phyloP scores from a whole-genome alignment of 2,113 vertebrate species.

The Leptobrachium leishanense region DNA sequence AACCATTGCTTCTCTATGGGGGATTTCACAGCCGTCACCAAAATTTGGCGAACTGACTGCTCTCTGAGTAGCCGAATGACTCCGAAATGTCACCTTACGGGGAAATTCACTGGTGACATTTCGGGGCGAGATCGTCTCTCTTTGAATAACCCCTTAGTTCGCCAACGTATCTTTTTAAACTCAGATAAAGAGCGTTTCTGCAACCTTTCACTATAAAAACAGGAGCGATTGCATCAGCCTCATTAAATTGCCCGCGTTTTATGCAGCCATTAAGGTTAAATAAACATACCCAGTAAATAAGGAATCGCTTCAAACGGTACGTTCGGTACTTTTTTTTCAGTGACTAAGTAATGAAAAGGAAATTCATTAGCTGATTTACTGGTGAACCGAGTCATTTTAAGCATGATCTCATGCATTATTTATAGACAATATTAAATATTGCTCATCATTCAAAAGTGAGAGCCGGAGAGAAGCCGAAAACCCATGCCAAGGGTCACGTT shows the following conservation, averaged over 20 bases:
- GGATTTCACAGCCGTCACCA: no score
- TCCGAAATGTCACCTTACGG: no score
- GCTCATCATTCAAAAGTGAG: background rate
- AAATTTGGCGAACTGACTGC: no score
- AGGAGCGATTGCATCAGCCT: background rate
- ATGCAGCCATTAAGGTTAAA: slow-evolving; percentile 2
- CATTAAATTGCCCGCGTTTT: background rate
- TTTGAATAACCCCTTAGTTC: no score
- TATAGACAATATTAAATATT: background rate
- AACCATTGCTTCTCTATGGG: no score
- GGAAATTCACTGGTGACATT: no score
- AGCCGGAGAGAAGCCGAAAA: background rate
- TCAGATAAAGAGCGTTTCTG: background rate
- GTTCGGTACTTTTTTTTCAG: background rate
- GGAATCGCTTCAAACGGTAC: background rate
- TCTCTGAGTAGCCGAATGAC: no score
- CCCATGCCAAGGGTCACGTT: background rate
- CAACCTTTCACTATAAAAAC: background rate
- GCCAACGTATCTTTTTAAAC: background rate
- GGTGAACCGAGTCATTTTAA: background rate
- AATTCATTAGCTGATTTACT: slow-evolving; percentile 8
- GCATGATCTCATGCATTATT: slow-evolving; percentile 2
- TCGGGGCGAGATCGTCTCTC: no score
- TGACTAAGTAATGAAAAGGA: slow-evolving; percentile 5
- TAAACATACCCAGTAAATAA: background rate